These are phyloP conservation scores for Heliocidaris erythrogramma DNA, from an alignment of 35 echinoderm and acorn worm genomes.

Conservation along the genomic window DNA sequence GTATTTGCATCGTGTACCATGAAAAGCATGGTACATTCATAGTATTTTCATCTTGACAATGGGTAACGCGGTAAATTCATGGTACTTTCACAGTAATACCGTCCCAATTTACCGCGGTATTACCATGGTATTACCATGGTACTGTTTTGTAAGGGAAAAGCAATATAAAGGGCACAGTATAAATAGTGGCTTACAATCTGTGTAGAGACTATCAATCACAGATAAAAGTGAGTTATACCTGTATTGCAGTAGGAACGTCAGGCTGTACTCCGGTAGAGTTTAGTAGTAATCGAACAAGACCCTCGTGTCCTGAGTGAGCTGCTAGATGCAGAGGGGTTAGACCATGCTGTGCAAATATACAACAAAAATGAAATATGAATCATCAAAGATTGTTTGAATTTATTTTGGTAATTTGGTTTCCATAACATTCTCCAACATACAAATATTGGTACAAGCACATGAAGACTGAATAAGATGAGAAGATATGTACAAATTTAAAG, in stretches of 20 bases:
- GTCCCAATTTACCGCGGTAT: too few relatives aligned
- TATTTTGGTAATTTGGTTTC: neutral
- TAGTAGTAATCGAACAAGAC: constrained; percentile 85
- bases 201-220: too few relatives aligned
- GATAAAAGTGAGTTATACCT: constrained; percentile 52
- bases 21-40: too few relatives aligned
- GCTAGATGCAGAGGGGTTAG: constrained; percentile 94
- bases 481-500: too few relatives aligned
- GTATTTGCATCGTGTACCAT: too few relatives aligned
- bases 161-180: too few relatives aligned
- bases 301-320: constrained; percentile 90
- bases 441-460: neutral
- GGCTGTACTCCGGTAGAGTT: constrained; percentile 96
- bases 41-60: too few relatives aligned
- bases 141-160: too few relatives aligned
- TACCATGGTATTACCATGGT: too few relatives aligned
- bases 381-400: neutral
- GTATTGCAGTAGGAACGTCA: constrained; percentile 73
- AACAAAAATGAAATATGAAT: neutral
- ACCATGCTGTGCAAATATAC: constrained; percentile 72
- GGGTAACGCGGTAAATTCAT: too few relatives aligned
- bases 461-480: neutral
- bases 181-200: too few relatives aligned
- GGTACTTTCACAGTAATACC: too few relatives aligned
- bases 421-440: neutral